A percentile compares a stretch with the other conserved stretches of the same genome.
Conservation (phyloP, 2,888 invertebrate species). For the Leptura quadrifasciata region DNA sequence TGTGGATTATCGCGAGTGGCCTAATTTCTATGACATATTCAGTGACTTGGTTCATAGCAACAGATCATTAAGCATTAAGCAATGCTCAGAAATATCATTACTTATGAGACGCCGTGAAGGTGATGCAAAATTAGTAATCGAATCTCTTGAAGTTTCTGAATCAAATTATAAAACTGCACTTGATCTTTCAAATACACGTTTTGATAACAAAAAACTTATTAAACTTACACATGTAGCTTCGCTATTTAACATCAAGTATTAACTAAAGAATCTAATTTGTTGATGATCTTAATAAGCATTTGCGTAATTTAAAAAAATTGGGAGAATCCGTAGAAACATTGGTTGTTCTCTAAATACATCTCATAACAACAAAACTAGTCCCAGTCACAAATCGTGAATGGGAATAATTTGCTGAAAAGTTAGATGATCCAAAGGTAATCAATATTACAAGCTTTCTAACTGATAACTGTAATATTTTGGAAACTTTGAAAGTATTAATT, state of each 20-base stretch:
- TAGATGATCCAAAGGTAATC: background rate
- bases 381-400: background rate
- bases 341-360: background rate
- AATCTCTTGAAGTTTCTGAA: constrained; percentile 15
- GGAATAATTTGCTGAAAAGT: background rate
- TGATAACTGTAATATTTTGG: background rate
- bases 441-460: background rate
- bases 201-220: constrained; percentile 23
- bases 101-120: constrained; percentile 16
- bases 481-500: too few species aligned
- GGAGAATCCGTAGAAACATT: background rate
- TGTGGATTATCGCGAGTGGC: constrained; percentile 34
- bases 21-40: constrained; percentile 28
- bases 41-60: constrained; percentile 30
- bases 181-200: constrained; percentile 23
- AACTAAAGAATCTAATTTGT: constrained; percentile 18
- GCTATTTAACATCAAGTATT: background rate
- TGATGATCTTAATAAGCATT: constrained; percentile 12
- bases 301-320: background rate
- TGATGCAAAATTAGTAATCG: constrained; percentile 28
- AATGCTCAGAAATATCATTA: constrained; percentile 37
- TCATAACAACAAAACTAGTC: too few species aligned
- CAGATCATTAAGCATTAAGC: constrained; percentile 8
- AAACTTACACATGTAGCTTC: background rate
- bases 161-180: constrained; percentile 33